A percentile compares a stretch with the other conserved stretches of the same genome.
Conservation (phyloP, 2,888 invertebrate genomes). For the Lepidonotus clava region DNA sequence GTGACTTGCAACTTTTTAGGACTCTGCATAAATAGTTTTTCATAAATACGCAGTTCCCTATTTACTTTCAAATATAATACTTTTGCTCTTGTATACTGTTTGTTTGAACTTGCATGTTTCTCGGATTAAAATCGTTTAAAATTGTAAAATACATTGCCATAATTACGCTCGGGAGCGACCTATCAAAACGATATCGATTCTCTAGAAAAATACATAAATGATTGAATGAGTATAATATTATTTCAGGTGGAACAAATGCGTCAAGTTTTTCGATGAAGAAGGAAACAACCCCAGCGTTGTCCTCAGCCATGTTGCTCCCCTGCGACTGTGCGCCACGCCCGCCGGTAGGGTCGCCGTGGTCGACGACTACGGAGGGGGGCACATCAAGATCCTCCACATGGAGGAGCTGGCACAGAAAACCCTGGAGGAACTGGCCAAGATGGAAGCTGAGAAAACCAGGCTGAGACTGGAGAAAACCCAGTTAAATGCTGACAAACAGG, state of each 20-base stretch:
- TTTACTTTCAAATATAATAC: background rate
- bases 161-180: no score
- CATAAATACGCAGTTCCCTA: background rate
- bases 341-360: background rate
- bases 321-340: background rate
- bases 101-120: background rate
- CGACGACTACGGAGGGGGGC: background rate
- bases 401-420: background rate
- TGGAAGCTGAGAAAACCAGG: no score
- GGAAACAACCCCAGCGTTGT: background rate
- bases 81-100: no score
- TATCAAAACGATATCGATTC: background rate
- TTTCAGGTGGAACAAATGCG: background rate
- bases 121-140: no score
- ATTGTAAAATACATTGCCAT: no score
- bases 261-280: slow-evolving; percentile 8
- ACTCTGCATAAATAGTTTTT: no score
- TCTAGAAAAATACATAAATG: background rate
- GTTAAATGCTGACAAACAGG: background rate
- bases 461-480: background rate
- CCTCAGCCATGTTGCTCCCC: background rate
- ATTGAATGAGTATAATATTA: background rate
- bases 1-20: no score
- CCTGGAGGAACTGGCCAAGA: no score
- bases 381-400: background rate